Evolutionary conservation across 2,113 vertebrate species (phyloP).

Genomic region (Trematomus loennbergii): DNA sequence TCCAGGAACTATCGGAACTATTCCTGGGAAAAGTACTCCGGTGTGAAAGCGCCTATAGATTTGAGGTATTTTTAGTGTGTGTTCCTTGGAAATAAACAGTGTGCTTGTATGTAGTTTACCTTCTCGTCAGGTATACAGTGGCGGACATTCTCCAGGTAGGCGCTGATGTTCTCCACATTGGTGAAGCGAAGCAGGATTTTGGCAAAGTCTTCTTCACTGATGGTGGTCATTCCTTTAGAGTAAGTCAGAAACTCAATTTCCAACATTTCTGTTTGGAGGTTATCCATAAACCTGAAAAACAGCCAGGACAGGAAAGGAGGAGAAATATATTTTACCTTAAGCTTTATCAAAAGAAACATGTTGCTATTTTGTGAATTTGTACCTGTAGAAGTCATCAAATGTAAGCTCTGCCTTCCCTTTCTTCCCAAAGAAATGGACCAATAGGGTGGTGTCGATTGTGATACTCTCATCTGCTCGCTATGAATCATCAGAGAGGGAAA

Average conservation of each 20-base stretch:
- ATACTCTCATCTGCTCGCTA: slow-evolving; percentile 93
- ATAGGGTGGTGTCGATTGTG: slow-evolving; percentile 93
- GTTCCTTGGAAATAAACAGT: not conserved
- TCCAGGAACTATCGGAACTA: too few species aligned
- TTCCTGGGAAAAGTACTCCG: too few species aligned
- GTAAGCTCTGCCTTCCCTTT: slow-evolving; percentile 98
- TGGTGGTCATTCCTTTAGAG: slow-evolving; percentile 97
- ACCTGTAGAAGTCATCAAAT: slow-evolving; percentile 99
- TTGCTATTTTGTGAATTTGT: not conserved
- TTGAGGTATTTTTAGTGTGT: not conserved
- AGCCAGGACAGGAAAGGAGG: not conserved
- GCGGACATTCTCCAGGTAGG: slow-evolving; percentile 94
- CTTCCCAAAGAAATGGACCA: slow-evolving; percentile 98
- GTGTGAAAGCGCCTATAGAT: not conserved
- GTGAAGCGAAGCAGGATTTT: slow-evolving; percentile 97
- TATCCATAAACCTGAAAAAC: slow-evolving; percentile 95
- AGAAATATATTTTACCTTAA: not conserved
- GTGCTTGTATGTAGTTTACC: slow-evolving; percentile 76
- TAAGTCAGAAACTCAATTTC: slow-evolving; percentile 99
- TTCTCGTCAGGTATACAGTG: slow-evolving; percentile 95
- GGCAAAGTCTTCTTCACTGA: slow-evolving; percentile 98
- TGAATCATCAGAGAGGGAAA: slow-evolving; percentile 46
- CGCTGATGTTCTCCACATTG: slow-evolving; percentile 96
- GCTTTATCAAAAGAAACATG: not conserved
- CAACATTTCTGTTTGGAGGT: slow-evolving; percentile 96